Percentiles rank a stretch among this genome's conserved stretches.
These are phyloP conservation scores for Athene noctua DNA, from an alignment of 2,113 vertebrate species.

Conservation along the genomic window DNA sequence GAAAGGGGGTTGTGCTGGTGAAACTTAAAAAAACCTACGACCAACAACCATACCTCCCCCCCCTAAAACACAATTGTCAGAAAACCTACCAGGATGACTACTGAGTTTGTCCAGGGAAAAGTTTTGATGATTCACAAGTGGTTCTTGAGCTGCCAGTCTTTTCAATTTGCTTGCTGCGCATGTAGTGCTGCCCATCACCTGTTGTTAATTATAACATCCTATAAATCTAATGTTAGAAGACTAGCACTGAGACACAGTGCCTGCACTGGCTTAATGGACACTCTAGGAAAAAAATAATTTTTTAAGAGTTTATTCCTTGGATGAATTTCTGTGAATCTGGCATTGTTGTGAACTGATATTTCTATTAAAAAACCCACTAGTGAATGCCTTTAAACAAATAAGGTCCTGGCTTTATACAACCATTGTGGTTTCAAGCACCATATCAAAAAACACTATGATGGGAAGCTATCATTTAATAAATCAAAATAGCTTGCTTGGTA, in stretches of 20 bases:
- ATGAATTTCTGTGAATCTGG: not conserved
- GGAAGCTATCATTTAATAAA: conserved; percentile 59
- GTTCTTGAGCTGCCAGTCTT: conserved; percentile 7
- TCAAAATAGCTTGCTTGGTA: conserved; percentile 33
- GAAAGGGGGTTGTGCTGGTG: not conserved
- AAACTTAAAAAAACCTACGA: not conserved
- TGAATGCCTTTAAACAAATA: conserved; percentile 33
- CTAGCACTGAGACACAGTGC: not conserved
- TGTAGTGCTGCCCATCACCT: conserved; percentile 36
- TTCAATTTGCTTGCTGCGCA: not conserved
- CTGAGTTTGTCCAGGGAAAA: not conserved
- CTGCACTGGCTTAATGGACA: not conserved
- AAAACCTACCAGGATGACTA: not conserved
- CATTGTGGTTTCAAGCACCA: not conserved
- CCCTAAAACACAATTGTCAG: not conserved
- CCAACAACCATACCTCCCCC: not conserved
- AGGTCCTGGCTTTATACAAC: not conserved
- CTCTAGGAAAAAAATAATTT: conserved; percentile 1
- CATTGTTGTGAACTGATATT: conserved; percentile 8
- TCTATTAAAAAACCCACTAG: conserved; percentile 43
- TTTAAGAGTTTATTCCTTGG: conserved; percentile 43
- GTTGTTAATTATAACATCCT: conserved; percentile 60
- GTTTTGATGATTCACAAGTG: conserved; percentile 44
- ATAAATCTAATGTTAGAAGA: conserved; percentile 40
- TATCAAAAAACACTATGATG: not conserved